Conservation (phyloP, 2,888 invertebrate species). For the Eilema griseolum region DNA sequence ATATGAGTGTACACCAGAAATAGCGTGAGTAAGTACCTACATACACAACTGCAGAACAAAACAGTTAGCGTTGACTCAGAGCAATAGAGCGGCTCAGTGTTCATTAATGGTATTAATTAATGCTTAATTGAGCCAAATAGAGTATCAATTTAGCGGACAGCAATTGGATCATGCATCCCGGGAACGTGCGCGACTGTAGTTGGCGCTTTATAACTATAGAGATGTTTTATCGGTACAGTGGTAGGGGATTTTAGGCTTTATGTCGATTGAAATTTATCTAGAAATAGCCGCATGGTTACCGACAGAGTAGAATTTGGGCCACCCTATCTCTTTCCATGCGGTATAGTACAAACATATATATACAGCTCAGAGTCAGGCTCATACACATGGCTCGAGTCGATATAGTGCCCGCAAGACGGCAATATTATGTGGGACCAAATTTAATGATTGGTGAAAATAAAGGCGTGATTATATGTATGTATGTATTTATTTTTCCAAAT, state of each 20-base stretch:
- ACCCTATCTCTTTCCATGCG: no score
- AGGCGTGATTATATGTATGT: no score
- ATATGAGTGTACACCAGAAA: constrained; percentile 41
- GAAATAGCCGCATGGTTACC: no score
- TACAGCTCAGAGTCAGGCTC: no score
- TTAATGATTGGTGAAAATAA: no score
- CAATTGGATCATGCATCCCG: constrained; percentile 83
- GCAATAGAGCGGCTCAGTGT: constrained; percentile 76
- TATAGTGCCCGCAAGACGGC: no score
- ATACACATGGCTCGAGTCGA: no score
- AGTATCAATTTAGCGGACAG: constrained; percentile 83
- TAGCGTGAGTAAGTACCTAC: constrained; percentile 27
- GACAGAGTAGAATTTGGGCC: no score
- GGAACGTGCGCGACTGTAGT: constrained; percentile 33
- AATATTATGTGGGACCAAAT: no score
- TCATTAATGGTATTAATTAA: constrained; percentile 85
- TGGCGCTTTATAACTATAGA: constrained; percentile 16
- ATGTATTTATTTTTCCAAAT: no score
- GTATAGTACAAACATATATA: no score
- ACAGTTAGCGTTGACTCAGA: constrained; percentile 55
- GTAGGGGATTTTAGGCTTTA: neutral
- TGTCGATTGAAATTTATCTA: neutral
- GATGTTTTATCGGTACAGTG: neutral
- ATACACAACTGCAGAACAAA: constrained; percentile 19
- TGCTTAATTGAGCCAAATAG: constrained; percentile 85